Base-by-base conservation (phyloP, 2,888 invertebrate species). In the Drosophila birchii region DNA sequence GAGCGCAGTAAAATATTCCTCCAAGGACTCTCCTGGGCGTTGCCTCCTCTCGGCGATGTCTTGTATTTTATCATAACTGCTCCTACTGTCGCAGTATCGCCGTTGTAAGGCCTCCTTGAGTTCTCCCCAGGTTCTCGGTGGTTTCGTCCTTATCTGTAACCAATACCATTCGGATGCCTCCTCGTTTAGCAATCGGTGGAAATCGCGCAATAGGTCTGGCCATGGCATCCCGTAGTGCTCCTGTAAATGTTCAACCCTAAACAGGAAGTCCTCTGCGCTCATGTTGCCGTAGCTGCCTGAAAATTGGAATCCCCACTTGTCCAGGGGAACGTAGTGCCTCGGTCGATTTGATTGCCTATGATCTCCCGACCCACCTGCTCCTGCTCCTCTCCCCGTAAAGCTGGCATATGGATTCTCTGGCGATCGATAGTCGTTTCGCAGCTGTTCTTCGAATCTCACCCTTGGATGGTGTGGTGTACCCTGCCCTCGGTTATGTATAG, bases 221-320 rank as follows among this genome's bases (percentile, higher is more conserved):
- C 47, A 29, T 12, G 29, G 49, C 49, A 49, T 18, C 11, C 12
- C 45, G 14, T 45, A 45, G 5, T 45, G 45, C 2, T 23, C 23
- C 29, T 29, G 45, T 7, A 45, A 1, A 26, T 45, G 26, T 0
- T 45, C 26, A 1, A 45, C 26, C 14, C 45, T 26, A 29, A 47
- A 47, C 11, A 47, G 7, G 29, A 47, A 47, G 5, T 47, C 47
- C n/a, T 47, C 47, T 1, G 47, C 47, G 11, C 26, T 47, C 47
- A 47, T 47, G 5, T 9, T n/a, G 16, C 47, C 47, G 11, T 11
- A 1, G 16, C 11, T 47, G 5, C 47, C 11, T 16, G 47, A 5
- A 5, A 26, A 26, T 2, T 29, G 26, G 5, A 47, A 47, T 9
- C 26, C 29, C 6, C 29, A 29, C 29, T 29, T 47, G 9, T 47